Conservation (phyloP, 1,140 invertebrate species). For the Drosophila serrata region DNA sequence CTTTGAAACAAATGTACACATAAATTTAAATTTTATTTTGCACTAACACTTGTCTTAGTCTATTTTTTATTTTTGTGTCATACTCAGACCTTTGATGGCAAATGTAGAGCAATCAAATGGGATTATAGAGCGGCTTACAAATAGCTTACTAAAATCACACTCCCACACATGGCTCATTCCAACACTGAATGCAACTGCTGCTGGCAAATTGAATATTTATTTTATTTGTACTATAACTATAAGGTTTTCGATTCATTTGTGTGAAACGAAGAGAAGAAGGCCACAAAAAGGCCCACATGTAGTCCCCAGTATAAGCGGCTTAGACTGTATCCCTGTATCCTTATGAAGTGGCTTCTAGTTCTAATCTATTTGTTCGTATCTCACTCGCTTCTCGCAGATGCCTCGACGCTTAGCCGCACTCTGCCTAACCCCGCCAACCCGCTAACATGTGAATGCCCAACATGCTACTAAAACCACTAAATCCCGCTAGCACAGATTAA, state of each 20-base stretch:
- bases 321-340: background rate
- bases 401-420: conserved; percentile 28
- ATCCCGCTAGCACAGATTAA: conserved; percentile 41
- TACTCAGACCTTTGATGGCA: background rate
- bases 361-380: conserved; percentile 46
- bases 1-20: no score
- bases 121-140: conserved; percentile 18
- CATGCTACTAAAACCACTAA: conserved; percentile 72
- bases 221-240: background rate
- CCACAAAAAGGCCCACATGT: background rate
- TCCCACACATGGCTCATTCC: background rate
- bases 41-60: background rate
- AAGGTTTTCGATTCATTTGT: background rate
- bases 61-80: background rate
- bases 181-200: conserved; percentile 20
- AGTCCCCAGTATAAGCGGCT: background rate
- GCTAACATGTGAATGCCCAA: conserved; percentile 48
- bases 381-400: conserved; percentile 52
- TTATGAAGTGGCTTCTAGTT: conserved; percentile 14
- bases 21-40: background rate
- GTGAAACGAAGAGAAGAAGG: background rate
- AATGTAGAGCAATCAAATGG: background rate
- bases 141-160: conserved; percentile 6
- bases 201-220: conserved; percentile 23
- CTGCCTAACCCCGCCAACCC: conserved; percentile 26